Conservation (phyloP, 2,113 vertebrate genomes). For the Ceuthmochares aereus region DNA sequence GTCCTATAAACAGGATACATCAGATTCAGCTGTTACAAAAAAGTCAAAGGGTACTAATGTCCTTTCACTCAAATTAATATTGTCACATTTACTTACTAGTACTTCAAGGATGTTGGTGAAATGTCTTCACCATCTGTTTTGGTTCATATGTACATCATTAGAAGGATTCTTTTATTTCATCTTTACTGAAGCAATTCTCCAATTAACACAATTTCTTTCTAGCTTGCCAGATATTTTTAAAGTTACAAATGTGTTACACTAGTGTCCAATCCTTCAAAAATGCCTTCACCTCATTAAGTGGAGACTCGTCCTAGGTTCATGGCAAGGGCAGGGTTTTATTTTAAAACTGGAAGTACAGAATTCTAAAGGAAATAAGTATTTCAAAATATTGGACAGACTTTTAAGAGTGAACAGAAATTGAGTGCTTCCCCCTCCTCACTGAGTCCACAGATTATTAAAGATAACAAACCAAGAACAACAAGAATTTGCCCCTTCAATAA, state of each 20-base stretch:
- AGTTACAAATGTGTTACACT: neutral
- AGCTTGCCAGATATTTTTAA: neutral
- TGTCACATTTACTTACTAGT: neutral
- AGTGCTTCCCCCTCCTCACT: neutral
- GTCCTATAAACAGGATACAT: constrained; percentile 6
- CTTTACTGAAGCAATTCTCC: constrained; percentile 18
- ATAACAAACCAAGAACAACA: neutral
- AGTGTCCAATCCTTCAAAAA: neutral
- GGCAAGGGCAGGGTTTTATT: neutral
- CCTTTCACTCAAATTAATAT: constrained; percentile 29
- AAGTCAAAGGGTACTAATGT: constrained; percentile 10
- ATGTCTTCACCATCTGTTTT: constrained; percentile 32
- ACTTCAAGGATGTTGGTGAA: neutral
- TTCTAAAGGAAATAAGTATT: neutral
- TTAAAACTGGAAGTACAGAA: neutral
- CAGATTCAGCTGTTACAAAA: neutral
- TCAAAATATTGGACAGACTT: neutral
- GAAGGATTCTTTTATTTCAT: neutral
- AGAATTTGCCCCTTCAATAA: neutral
- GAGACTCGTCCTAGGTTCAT: neutral
- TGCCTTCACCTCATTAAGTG: neutral
- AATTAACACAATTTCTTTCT: neutral
- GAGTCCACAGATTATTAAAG: neutral
- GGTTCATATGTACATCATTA: neutral
- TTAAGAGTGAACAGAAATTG: neutral